Conservation (phyloP, 1,140 invertebrate species). For the Eriosoma lanigerum region DNA sequence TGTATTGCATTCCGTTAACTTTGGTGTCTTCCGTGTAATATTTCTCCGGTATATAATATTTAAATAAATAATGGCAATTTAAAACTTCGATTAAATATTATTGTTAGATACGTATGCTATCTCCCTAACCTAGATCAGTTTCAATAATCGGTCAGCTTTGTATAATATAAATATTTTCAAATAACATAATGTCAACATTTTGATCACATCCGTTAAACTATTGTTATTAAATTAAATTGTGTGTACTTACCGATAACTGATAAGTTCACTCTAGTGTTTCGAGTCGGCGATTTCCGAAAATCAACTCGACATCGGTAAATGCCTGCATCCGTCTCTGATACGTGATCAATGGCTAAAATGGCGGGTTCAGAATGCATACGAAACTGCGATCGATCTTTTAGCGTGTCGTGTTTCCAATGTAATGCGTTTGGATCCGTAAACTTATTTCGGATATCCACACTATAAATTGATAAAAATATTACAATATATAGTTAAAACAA, state of each 20-base stretch:
- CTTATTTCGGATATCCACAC: slow-evolving; percentile 32
- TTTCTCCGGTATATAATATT: background rate
- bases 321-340: slow-evolving; percentile 70
- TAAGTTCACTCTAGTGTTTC: slow-evolving; percentile 76
- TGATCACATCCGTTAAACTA: no score
- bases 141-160: no score
- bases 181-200: no score
- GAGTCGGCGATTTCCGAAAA: slow-evolving; percentile 77
- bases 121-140: no score
- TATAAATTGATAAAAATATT: background rate
- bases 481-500: no score
- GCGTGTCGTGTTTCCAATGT: slow-evolving; percentile 62
- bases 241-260: slow-evolving; percentile 82
- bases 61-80: no score
- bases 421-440: slow-evolving; percentile 25
- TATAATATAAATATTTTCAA: no score
- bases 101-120: no score
- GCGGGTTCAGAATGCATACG: slow-evolving; percentile 64
- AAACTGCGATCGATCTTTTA: slow-evolving; percentile 63
- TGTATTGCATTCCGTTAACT: background rate
- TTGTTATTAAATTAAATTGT: no score
- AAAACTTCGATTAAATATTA: no score
- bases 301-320: slow-evolving; percentile 78
- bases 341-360: slow-evolving; percentile 65
- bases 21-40: background rate